Evolutionary conservation across 2,888 invertebrate species (phyloP), one percentile per base, ranked within the genome.

Genomic region (Apotomis turbidana): DNA sequence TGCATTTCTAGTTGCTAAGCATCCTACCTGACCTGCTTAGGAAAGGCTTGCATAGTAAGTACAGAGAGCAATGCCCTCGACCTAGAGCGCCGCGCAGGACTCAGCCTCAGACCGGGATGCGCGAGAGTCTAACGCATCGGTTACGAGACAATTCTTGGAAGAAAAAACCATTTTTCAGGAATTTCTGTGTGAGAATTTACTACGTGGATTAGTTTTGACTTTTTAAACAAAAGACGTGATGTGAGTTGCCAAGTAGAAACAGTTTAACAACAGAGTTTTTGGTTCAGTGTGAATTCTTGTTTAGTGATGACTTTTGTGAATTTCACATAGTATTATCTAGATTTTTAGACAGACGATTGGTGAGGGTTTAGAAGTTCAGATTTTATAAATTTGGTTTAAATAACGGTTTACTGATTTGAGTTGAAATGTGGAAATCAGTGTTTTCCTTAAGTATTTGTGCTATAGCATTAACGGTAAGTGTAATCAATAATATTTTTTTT

Each of bases 31-130:
- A 63, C 66, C 60, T 66, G 71, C 71, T 61, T 71, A 67, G 69
- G 49, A 69, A 55, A 60, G 55, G 49, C 44, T 71, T 52, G 46
- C 66, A 57, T 64, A 52, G 36, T 54, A 38, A 52, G 15, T 59
- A 67, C 76, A 75, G 80, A 80, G 90, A 83, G 86, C 90, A 90
- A 86, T 78, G 90, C 80, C 83, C 90, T 76, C 87, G 83, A 84
- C 86, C 85, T 85, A 79, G 82, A 82, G 78, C 77, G 77, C 78
- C 78, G 5, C 52, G 71, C 62, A 72, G 72, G 68, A 68, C 63
- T 44, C 70, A 64, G 72, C 69, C 55, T 72, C 67, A 13, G n/a
- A 4, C 52, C 52, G 68, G 72, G 72, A 68, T 58, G 63, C 41
- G 57, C 58, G 41, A 62, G 67, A 68, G 73, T 51, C 61, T 57